Evolutionary conservation across 2,113 vertebrate species (phyloP).

Genomic region (Hippocampus comes): DNA sequence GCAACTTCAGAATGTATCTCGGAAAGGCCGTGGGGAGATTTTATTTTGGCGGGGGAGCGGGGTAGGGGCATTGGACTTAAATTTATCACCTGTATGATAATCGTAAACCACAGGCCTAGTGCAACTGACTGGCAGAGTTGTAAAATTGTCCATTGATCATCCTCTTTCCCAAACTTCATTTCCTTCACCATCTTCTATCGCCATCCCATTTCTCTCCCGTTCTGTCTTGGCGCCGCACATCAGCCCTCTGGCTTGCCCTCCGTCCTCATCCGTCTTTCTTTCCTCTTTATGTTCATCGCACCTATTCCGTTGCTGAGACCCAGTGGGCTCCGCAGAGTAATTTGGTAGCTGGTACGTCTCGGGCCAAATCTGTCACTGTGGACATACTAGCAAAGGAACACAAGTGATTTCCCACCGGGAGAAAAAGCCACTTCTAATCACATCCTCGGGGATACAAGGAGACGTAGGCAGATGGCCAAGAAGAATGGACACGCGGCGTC

Average conservation of each 20-base stretch:
- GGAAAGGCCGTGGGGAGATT: not conserved
- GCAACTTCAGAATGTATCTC: not conserved
- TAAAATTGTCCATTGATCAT: not conserved
- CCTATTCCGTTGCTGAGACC: conserved; percentile 16
- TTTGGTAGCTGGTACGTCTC: conserved; percentile 46
- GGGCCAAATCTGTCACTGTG: conserved; percentile 51
- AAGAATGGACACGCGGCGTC: conserved; percentile 45
- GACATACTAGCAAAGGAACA: conserved; percentile 37
- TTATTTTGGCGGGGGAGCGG: not conserved
- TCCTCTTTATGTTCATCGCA: conserved; percentile 8
- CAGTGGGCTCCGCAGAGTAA: conserved; percentile 45
- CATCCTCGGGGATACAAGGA: conserved; percentile 53
- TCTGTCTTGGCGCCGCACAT: not conserved
- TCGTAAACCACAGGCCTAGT: not conserved
- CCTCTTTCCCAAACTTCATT: conserved; percentile 1
- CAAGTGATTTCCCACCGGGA: conserved; percentile 54
- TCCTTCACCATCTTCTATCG: not conserved
- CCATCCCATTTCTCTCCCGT: not conserved
- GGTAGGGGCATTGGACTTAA: not conserved
- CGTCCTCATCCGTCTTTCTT: conserved; percentile 34
- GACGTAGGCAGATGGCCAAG: conserved; percentile 21
- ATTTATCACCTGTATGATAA: not conserved
- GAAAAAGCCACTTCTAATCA: conserved; percentile 56
- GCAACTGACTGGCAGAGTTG: not conserved
- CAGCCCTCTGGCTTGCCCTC: conserved; percentile 1